A percentile compares a stretch with the other conserved stretches of the same genome.
Evolutionary conservation across 2,113 vertebrate species (phyloP).

Genomic region (Lepus europaeus): DNA sequence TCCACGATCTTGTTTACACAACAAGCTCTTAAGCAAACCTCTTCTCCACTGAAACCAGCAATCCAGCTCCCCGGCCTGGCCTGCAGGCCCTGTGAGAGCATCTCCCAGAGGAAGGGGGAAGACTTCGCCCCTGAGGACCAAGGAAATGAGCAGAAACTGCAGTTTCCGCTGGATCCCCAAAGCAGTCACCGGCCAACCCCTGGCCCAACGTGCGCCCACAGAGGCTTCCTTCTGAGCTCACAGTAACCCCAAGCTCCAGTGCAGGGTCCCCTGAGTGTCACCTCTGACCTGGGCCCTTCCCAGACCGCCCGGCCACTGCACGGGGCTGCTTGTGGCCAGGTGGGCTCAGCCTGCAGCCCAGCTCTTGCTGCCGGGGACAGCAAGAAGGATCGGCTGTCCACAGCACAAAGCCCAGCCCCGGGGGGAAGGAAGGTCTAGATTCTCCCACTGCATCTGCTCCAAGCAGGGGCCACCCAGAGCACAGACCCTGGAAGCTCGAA

Average conservation of each 20-base stretch:
- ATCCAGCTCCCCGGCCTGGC: slow-evolving; percentile 35
- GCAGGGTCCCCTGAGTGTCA: neutral
- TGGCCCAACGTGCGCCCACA: too few species aligned
- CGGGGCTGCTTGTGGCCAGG: neutral
- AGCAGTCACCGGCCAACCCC: neutral
- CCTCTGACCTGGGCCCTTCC: neutral
- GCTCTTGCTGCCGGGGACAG: neutral
- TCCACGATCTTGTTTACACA: slow-evolving; percentile 68
- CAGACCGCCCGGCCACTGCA: neutral
- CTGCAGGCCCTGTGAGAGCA: neutral
- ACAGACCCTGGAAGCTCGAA: neutral
- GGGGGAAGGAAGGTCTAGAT: neutral
- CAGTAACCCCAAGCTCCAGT: neutral
- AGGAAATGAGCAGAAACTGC: neutral
- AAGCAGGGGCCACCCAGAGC: neutral
- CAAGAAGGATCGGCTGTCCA: too few species aligned
- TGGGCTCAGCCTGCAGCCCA: neutral
- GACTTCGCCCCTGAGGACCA: neutral
- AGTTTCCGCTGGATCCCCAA: neutral
- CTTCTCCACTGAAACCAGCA: slow-evolving; percentile 56
- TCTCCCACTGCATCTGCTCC: neutral
- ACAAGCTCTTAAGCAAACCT: slow-evolving; percentile 69
- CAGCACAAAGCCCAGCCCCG: neutral
- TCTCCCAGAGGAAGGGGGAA: neutral
- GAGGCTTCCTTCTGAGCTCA: too few species aligned